Evolutionary conservation across 2,888 invertebrate species (phyloP).

Genomic region (Lysandra coridon): DNA sequence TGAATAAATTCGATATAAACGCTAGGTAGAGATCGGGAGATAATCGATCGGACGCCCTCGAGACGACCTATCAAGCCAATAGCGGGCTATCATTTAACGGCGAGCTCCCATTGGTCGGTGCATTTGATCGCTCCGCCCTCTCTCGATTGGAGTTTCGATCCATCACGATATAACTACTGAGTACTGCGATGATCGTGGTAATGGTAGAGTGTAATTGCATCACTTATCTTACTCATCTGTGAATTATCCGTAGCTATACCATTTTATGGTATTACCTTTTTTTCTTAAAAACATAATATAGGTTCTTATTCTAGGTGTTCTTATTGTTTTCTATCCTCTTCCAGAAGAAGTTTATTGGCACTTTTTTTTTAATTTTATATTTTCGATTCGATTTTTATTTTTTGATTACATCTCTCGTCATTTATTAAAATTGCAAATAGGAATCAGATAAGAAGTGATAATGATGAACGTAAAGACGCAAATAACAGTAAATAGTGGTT

Average conservation of each 20-base stretch:
- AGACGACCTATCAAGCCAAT: conserved; percentile 17
- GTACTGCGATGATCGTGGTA: not conserved
- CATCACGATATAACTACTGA: conserved; percentile 7
- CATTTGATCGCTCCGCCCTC: conserved; percentile 16
- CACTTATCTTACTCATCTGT: not conserved
- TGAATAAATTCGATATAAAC: conserved; percentile 18
- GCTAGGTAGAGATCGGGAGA: conserved; percentile 17
- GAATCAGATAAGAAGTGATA: conserved; percentile 46
- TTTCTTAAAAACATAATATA: not conserved
- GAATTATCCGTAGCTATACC: not conserved
- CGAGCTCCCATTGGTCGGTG: not conserved
- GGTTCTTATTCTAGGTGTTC: no score
- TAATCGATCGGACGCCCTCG: conserved; percentile 10
- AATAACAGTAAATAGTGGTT: conserved; percentile 47
- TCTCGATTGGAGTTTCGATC: conserved; percentile 20
- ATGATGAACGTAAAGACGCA: conserved; percentile 1
- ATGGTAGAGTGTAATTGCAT: not conserved
- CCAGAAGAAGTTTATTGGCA: not conserved
- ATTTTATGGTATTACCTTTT: not conserved
- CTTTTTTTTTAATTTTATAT: not conserved
- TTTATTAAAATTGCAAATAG: not conserved
- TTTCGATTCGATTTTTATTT: not conserved
- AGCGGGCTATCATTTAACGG: conserved; percentile 20
- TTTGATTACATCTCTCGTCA: no score
- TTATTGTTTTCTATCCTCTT: not conserved